Conservation (phyloP, 2,797 vertebrate species). For the Glossophaga mutica region DNA sequence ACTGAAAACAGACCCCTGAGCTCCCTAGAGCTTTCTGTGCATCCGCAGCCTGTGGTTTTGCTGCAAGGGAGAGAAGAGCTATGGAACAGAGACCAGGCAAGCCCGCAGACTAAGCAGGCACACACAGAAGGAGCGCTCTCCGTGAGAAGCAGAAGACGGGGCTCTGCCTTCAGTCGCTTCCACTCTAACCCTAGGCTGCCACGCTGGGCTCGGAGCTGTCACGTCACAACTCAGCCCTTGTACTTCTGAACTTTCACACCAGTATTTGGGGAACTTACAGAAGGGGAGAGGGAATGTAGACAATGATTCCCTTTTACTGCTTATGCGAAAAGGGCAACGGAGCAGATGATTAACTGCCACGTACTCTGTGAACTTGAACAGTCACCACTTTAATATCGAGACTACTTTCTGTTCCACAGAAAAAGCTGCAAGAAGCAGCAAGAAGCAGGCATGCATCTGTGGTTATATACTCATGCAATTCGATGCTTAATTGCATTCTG, state of each 20-base stretch:
- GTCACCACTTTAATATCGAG: conserved; percentile 9
- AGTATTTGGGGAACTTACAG: not conserved
- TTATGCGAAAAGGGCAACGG: not conserved
- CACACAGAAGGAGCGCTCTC: not conserved
- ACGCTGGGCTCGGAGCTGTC: not conserved
- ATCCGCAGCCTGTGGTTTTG: not conserved
- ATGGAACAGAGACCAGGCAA: not conserved
- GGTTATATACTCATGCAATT: not conserved
- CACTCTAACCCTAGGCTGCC: not conserved
- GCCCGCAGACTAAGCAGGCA: not conserved
- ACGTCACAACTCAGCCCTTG: not conserved
- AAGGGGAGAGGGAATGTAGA: not conserved
- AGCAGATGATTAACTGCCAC: not conserved
- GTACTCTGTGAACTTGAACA: conserved; percentile 26
- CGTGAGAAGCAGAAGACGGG: not conserved
- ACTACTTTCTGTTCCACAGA: not conserved
- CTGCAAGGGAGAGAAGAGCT: not conserved
- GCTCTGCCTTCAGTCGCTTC: not conserved
- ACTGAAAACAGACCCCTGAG: conserved; percentile 3
- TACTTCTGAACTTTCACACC: conserved; percentile 32
- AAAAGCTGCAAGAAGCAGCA: not conserved
- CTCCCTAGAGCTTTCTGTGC: not conserved
- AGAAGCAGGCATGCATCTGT: not conserved
- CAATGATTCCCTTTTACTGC: conserved; percentile 47
- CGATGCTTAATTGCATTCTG: conserved; percentile 4